These are phyloP conservation scores for Branchipolynoe longqiensis DNA, from an alignment of 2,888 invertebrate species.

Conservation along the genomic window DNA sequence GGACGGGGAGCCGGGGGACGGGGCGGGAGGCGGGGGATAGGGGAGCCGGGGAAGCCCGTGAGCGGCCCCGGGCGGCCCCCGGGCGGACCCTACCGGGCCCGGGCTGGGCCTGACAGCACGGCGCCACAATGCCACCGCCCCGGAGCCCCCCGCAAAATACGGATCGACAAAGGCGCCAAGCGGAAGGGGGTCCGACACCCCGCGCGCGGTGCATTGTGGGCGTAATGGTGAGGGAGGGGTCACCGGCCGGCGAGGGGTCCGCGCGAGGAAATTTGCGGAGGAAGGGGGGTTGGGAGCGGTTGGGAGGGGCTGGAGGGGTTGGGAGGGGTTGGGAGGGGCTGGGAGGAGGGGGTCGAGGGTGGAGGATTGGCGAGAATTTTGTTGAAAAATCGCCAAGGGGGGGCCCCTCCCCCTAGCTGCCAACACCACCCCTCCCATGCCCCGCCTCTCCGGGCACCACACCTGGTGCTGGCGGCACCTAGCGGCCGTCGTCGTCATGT, in stretches of 20 bases:
- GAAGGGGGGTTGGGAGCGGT: neutral
- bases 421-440: too few relatives aligned
- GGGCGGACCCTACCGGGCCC: neutral
- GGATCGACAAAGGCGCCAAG: conserved; percentile 23
- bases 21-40: neutral
- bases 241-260: neutral
- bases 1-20: too few relatives aligned
- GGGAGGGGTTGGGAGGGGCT: neutral
- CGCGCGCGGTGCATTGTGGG: conserved; percentile 5
- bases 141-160: neutral
- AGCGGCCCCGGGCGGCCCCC: too few relatives aligned
- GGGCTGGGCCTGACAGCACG: neutral
- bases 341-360: conserved; percentile 4
- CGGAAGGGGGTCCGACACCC: neutral
- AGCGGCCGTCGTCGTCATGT: neutral
- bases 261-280: neutral
- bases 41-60: neutral
- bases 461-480: conserved; percentile 12
- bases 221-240: conserved; percentile 49
- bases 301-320: neutral
- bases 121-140: neutral
- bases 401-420: too few relatives aligned
- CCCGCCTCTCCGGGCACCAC: neutral
- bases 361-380: neutral
- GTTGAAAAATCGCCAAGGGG: too few relatives aligned